phyloP scores from a whole-genome alignment of 2,888 invertebrate species.

The Thyatira batis region DNA sequence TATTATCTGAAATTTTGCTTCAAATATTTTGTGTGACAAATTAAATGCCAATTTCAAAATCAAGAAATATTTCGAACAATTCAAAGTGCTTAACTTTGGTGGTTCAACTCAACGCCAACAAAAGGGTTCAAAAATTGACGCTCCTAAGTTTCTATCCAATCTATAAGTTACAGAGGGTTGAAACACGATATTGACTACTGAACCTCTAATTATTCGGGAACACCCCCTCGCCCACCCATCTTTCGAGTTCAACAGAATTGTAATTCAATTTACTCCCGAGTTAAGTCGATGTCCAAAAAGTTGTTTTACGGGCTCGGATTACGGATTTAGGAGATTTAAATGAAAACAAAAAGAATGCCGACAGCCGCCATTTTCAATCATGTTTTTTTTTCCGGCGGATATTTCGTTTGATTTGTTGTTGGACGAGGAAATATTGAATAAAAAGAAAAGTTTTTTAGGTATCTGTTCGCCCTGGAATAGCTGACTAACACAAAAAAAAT shows the following conservation, averaged over 20 bases:
- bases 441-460: too few species aligned
- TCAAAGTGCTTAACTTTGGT: not conserved
- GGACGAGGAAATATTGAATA: not conserved
- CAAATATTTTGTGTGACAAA: too few species aligned
- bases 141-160: not conserved
- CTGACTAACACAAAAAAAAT: too few species aligned
- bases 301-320: constrained; percentile 15
- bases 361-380: not conserved
- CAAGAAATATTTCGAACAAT: not conserved
- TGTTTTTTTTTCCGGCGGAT: not conserved
- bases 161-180: not conserved
- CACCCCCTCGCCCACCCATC: not conserved
- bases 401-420: not conserved
- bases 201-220: constrained; percentile 8
- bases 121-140: not conserved
- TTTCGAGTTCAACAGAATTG: constrained; percentile 2
- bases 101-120: not conserved
- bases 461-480: too few species aligned
- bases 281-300: constrained; percentile 16
- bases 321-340: constrained; percentile 9
- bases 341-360: constrained; percentile 4
- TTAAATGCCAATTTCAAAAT: not conserved
- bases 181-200: constrained; percentile 17
- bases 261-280: constrained; percentile 30
- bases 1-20: too few species aligned